These are phyloP conservation scores for Tolmerus cingulatus DNA, from an alignment of 2,888 invertebrate species.

Conservation along the genomic window DNA sequence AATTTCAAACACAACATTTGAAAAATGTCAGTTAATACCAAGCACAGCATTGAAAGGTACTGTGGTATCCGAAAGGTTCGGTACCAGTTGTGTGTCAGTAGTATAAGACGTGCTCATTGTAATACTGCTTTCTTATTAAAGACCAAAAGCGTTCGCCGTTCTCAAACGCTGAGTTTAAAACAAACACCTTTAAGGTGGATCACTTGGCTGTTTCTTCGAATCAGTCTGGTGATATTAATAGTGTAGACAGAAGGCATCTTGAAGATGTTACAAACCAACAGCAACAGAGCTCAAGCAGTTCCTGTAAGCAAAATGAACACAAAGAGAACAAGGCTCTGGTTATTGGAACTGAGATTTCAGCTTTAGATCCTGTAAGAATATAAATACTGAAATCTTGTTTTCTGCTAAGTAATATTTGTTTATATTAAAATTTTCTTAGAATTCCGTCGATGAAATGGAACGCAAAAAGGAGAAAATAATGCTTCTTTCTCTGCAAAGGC, in stretches of 20 bases:
- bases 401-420: neutral
- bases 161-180: conserved; percentile 41
- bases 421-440: conserved; percentile 66
- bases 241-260: conserved; percentile 54
- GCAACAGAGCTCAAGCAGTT: conserved; percentile 51
- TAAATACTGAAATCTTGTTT: neutral
- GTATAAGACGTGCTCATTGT: neutral
- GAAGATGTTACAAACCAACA: conserved; percentile 57
- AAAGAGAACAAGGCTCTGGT: conserved; percentile 68
- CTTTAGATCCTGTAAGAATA: conserved; percentile 72
- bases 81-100: too few relatives aligned
- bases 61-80: too few relatives aligned
- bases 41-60: too few relatives aligned
- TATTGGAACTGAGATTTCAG: conserved; percentile 72
- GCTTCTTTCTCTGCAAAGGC: conserved; percentile 86
- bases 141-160: conserved; percentile 48
- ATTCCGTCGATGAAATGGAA: conserved; percentile 89
- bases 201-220: conserved; percentile 40
- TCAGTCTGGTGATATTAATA: conserved; percentile 47
- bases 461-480: conserved; percentile 91
- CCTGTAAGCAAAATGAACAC: conserved; percentile 55
- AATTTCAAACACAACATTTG: too few relatives aligned
- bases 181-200: conserved; percentile 35
- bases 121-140: conserved; percentile 22
- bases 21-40: too few relatives aligned